Evolutionary conservation across 2,797 vertebrate species (phyloP), one percentile per base, ranked within the genome.

Genomic region (Otus scops): DNA sequence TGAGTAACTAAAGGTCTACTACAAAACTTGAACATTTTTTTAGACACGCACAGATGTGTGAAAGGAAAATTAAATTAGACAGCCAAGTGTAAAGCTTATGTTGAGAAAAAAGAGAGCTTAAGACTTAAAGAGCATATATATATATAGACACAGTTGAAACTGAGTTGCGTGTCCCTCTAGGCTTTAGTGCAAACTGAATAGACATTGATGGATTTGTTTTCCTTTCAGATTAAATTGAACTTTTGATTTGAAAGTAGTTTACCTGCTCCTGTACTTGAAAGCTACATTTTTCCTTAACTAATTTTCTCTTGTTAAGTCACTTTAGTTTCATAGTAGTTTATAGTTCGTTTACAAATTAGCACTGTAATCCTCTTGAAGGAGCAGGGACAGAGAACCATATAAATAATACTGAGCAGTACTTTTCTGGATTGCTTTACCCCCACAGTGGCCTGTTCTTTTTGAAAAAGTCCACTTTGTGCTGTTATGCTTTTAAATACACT

Each of bases 171-270:
- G 47, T 95, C 94, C 92, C 89, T 96, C 77, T 43, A 93, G 93
- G 83, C 92, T 95, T 90, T 69, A 51, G 45, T 59, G 59, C 53
- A 95, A 95, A 90, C 80, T 93, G 88, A 97, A 92, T 96, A 93
- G 95, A 97, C 95, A 92, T 93, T 98, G 97, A 98, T 97, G 96
- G 95, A 97, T 97, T 93, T 98, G 87, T 96, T 97, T 97, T 96
- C 84, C 91, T 96, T 98, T 97, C 89, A 88, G 94, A 97, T 98
- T 98, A 97, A 98, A 98, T 97, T 97, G 95, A 97, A 97, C 94
- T 96, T 97, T 92, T 97, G 94, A 97, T 97, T 94, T 93, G 63
- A 95, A 96, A 95, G 87, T 75, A 94, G 84, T 96, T 97, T 95
- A 96, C 95, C 79, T 88, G 81, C 38, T 97, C 79, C 94, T 96